Conservation (phyloP, 2,888 invertebrate genomes). For the Heliconius charithonia region DNA sequence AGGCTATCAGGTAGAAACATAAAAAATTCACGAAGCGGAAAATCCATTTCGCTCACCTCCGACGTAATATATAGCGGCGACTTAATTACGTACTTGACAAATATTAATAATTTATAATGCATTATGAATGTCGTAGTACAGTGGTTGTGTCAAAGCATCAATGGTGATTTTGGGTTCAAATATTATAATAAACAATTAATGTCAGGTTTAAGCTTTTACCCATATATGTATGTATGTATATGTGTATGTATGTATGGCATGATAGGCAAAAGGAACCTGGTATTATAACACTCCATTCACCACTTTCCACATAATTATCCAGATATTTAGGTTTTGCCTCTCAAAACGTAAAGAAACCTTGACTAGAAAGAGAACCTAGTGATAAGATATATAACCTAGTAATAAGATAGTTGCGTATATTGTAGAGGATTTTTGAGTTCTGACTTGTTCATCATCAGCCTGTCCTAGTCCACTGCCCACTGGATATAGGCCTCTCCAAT, state of each 20-base stretch:
- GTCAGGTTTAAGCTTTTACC: neutral
- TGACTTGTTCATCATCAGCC: too few relatives aligned
- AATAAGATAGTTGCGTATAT: too few relatives aligned
- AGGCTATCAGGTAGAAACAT: conserved; percentile 13
- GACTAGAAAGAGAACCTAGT: too few relatives aligned
- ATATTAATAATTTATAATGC: conserved; percentile 23
- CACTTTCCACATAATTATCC: too few relatives aligned
- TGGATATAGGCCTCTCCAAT: too few relatives aligned
- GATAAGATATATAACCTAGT: too few relatives aligned
- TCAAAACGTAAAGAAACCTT: too few relatives aligned
- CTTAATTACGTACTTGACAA: conserved; percentile 29
- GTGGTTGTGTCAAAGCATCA: neutral
- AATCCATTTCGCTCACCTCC: conserved; percentile 22
- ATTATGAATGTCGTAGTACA: neutral
- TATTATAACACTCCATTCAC: neutral
- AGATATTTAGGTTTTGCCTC: too few relatives aligned
- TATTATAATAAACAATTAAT: neutral
- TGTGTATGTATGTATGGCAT: neutral
- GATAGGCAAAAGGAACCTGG: neutral
- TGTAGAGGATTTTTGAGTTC: too few relatives aligned
- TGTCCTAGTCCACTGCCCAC: too few relatives aligned
- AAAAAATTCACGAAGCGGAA: conserved; percentile 29
- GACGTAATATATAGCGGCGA: conserved; percentile 21
- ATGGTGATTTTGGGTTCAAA: neutral
- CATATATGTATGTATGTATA: neutral